Percentiles rank a stretch among this genome's conserved stretches.
These are phyloP conservation scores for Casuarius casuarius DNA, from an alignment of 2,113 vertebrate species.

Conservation along the genomic window DNA sequence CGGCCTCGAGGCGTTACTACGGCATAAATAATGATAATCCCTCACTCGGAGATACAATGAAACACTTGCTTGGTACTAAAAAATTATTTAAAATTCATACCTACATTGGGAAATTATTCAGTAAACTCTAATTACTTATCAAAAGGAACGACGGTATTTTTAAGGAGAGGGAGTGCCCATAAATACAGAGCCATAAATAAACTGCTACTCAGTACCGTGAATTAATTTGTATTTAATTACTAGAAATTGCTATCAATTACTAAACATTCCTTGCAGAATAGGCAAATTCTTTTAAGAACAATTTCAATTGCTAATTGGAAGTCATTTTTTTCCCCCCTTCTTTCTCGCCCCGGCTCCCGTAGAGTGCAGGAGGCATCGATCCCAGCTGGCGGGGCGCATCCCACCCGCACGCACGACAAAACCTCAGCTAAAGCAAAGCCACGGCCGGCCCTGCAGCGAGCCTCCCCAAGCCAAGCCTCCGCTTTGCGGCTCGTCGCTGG, in stretches of 20 bases:
- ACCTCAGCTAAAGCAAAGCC: neutral
- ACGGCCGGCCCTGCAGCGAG: neutral
- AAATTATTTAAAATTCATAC: conserved; percentile 80
- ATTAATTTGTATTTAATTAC: conserved; percentile 85
- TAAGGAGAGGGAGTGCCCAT: conserved; percentile 73
- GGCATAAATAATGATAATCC: neutral
- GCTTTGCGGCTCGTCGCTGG: neutral
- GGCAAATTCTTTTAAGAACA: conserved; percentile 63
- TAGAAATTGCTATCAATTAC: conserved; percentile 79
- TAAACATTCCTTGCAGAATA: conserved; percentile 74
- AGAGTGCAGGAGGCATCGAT: neutral
- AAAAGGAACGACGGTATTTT: conserved; percentile 76
- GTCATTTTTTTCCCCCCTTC: neutral
- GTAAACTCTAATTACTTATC: conserved; percentile 82
- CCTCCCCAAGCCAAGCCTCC: neutral
- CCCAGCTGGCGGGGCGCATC: rapidly evolving
- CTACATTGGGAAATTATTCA: conserved; percentile 77
- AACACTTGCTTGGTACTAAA: conserved; percentile 35
- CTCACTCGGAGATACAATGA: conserved; percentile 33
- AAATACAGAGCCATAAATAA: conserved; percentile 82
- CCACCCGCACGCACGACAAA: neutral
- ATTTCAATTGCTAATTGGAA: conserved; percentile 63
- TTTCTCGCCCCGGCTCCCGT: neutral
- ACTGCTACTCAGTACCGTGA: conserved; percentile 73
- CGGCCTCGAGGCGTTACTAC: neutral